A percentile compares a stretch with the other conserved stretches of the same genome.
These are phyloP conservation scores for Sinocyclocheilus anophthalmus DNA, from an alignment of 2,113 vertebrate genomes.

Conservation along the genomic window DNA sequence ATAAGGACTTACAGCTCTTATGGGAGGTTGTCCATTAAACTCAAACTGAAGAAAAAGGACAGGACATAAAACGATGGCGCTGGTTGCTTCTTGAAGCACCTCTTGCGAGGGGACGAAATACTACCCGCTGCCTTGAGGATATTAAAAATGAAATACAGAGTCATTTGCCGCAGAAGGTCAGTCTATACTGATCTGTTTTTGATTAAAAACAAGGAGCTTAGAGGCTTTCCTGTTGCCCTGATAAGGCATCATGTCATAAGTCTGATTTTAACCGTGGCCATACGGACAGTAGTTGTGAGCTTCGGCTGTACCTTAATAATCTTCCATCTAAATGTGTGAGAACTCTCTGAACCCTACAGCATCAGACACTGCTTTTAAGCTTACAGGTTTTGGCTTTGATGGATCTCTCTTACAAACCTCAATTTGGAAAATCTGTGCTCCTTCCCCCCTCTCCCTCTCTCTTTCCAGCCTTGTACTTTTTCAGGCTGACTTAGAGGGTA, in stretches of 20 bases:
- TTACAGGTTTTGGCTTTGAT: constrained; percentile 56
- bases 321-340: constrained; percentile 53
- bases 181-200: constrained; percentile 61
- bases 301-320: constrained; percentile 45
- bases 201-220: constrained; percentile 63
- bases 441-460: constrained; percentile 5
- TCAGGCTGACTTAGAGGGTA: background rate
- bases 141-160: constrained; percentile 68
- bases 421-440: constrained; percentile 51
- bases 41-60: constrained; percentile 54
- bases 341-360: constrained; percentile 49
- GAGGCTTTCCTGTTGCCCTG: constrained; percentile 56
- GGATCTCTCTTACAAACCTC: constrained; percentile 50
- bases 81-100: constrained; percentile 47
- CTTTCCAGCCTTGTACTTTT: constrained; percentile 9
- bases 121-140: constrained; percentile 61
- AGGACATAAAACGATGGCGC: constrained; percentile 56
- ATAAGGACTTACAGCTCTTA: constrained; percentile 39
- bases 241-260: constrained; percentile 54
- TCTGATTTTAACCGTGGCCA: constrained; percentile 43
- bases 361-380: constrained; percentile 48
- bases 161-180: constrained; percentile 58
- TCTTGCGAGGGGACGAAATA: constrained; percentile 57
- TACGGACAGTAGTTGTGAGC: constrained; percentile 37
- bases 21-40: constrained; percentile 36